These are phyloP conservation scores for Drosophila pseudotalamancana DNA, from an alignment of 2,888 invertebrate genomes.

Conservation along the genomic window DNA sequence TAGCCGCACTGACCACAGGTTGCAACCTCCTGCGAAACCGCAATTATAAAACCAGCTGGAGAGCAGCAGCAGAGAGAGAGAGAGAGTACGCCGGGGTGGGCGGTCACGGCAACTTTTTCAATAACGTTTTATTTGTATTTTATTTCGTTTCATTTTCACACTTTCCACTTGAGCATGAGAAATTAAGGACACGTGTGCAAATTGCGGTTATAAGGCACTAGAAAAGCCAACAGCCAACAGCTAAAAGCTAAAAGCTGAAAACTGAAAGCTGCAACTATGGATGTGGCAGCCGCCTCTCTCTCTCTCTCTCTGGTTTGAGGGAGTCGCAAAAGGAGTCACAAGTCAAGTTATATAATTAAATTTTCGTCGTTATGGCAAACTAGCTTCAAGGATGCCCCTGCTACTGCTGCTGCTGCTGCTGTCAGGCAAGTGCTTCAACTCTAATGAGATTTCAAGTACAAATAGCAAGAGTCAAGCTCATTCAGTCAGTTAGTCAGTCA, in stretches of 20 bases:
- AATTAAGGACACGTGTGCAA: slow-evolving; percentile 65
- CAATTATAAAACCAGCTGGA: slow-evolving; percentile 68
- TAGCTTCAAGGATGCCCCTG: slow-evolving; percentile 24
- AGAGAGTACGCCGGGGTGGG: not conserved
- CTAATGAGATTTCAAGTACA: slow-evolving; percentile 78
- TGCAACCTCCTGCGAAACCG: slow-evolving; percentile 66
- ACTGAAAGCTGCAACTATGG: slow-evolving; percentile 3
- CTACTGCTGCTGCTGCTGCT: slow-evolving; percentile 18
- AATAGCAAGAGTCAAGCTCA: slow-evolving; percentile 59
- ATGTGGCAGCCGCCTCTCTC: not conserved
- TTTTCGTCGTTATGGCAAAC: slow-evolving; percentile 74
- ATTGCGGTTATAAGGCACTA: slow-evolving; percentile 61
- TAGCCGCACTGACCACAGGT: slow-evolving; percentile 71
- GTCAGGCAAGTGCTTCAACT: slow-evolving; percentile 71
- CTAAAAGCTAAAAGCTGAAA: no score
- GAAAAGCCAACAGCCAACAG: no score
- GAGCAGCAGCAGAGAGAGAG: slow-evolving; percentile 1
- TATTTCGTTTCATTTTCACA: slow-evolving; percentile 39
- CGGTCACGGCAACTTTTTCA: slow-evolving; percentile 45
- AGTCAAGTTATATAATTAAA: slow-evolving; percentile 76
- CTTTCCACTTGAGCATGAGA: slow-evolving; percentile 42
- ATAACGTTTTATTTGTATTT: slow-evolving; percentile 44
- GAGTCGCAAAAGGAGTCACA: no score
- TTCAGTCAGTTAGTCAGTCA: slow-evolving; percentile 18
- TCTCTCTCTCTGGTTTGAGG: slow-evolving; percentile 32